Evolutionary conservation across 2,888 invertebrate species (phyloP), one percentile per base, ranked within the genome.

Genomic region (Catotricha subobsoleta): DNA sequence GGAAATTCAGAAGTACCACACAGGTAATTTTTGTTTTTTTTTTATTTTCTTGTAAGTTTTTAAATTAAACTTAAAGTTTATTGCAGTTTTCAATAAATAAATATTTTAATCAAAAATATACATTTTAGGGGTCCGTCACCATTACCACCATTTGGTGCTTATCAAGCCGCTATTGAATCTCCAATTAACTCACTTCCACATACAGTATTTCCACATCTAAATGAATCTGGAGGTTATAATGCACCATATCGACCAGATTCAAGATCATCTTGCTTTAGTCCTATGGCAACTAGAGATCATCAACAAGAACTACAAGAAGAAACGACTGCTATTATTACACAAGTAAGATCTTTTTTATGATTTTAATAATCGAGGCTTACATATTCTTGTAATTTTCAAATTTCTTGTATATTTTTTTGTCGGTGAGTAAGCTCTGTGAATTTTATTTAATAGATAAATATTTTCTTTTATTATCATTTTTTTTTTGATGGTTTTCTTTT

Each of bases 151-250:
- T 67, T 67, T 2, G 68, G 65, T 18, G 58, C 59, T 31, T 59
- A 60, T 50, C 56, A 58, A 41, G 54, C 56, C 27, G 59, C 62
- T 6, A 43, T 61, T 43, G 53, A 58, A 44, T 47, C 57, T 44
- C 62, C 64, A 3, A 48, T 62, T 44, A 53, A 61, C 41, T 54
- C 58, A 39, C 55, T 68, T 48, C 70, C 70, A 28, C 62, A 70
- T 50, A 67, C 71, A 21, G 69, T 71, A 48, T 68, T 64, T 52
- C 68, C 71, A 20, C 58, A 60, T 48, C 46, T 60, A 37, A 60
- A 62, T 47, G 52, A 54, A 10, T 58, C 61, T 20, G 63, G 62
- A 29, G 61, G 62, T n/a, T 55, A 59, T 35, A 12, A 13, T 25
- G 49, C 57, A 25, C 54, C 60, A 35, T 43, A 43, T 21, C 47